Evolutionary conservation across 2,888 invertebrate species (phyloP).

Genomic region (Anoncus sp.): DNA sequence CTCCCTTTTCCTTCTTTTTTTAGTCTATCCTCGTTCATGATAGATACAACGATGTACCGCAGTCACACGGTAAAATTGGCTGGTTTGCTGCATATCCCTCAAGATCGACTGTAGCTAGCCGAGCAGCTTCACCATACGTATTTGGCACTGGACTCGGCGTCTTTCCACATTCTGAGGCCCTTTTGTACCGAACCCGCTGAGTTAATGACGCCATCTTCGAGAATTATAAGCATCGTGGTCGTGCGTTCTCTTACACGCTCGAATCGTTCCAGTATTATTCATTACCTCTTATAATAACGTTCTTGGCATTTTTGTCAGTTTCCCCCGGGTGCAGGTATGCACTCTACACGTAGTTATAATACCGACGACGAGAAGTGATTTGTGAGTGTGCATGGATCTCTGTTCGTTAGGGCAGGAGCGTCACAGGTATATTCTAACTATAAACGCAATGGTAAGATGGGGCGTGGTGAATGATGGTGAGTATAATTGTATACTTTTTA

Average conservation of each 20-base stretch:
- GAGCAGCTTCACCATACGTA: slow-evolving; percentile 19
- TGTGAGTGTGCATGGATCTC: too few relatives aligned
- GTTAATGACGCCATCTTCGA: slow-evolving; percentile 74
- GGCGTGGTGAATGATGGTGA: too few relatives aligned
- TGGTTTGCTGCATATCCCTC: slow-evolving; percentile 14
- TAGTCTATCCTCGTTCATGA: too few relatives aligned
- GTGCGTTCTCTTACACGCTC: slow-evolving; percentile 72
- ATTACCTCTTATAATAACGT: slow-evolving; percentile 74
- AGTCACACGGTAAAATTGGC: slow-evolving; percentile 13
- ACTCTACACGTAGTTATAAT: too few relatives aligned
- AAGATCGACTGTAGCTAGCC: slow-evolving; percentile 26
- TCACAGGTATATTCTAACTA: too few relatives aligned
- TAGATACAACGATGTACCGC: too few relatives aligned
- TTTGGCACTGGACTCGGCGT: slow-evolving; percentile 27
- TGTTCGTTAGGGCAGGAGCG: too few relatives aligned
- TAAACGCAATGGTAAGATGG: too few relatives aligned
- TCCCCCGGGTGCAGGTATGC: too few relatives aligned
- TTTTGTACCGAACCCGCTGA: slow-evolving; percentile 58
- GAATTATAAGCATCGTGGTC: slow-evolving; percentile 74
- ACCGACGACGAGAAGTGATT: too few relatives aligned
- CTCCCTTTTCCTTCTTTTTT: too few relatives aligned
- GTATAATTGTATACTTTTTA: too few relatives aligned
- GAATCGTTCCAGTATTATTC: slow-evolving; percentile 77
- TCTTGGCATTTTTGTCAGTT: slow-evolving; percentile 61
- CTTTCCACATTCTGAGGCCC: slow-evolving; percentile 44